Percentiles rank a stretch among this genome's conserved stretches.
phyloP scores from a whole-genome alignment of 2,113 vertebrate species.

The Tautogolabrus adspersus region DNA sequence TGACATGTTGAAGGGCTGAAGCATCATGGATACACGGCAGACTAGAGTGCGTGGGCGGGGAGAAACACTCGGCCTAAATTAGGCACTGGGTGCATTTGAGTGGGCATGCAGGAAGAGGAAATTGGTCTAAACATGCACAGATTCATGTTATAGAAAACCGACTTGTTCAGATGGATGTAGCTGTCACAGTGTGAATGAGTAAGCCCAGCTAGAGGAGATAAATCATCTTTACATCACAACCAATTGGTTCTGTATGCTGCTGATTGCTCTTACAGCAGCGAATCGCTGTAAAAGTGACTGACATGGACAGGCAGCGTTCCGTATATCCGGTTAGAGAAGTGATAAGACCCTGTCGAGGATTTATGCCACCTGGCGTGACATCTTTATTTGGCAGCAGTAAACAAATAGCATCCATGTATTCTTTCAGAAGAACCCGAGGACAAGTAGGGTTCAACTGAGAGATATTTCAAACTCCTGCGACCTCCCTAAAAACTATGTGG shows the following conservation, averaged over 20 bases:
- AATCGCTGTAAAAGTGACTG: slow-evolving; percentile 17
- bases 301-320: slow-evolving; percentile 25
- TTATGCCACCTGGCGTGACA: slow-evolving; percentile 24
- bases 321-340: slow-evolving; percentile 7
- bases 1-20: slow-evolving; percentile 32
- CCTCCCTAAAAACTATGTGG: neutral
- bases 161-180: slow-evolving; percentile 23
- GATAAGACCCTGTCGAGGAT: neutral
- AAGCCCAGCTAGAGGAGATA: slow-evolving; percentile 26
- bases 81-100: slow-evolving; percentile 51
- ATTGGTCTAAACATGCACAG: slow-evolving; percentile 40
- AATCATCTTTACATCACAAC: slow-evolving; percentile 31
- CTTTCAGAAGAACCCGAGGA: neutral
- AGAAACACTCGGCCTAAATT: slow-evolving; percentile 64
- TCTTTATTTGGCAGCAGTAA: neutral
- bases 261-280: slow-evolving; percentile 31
- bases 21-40: slow-evolving; percentile 26
- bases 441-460: neutral
- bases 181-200: slow-evolving; percentile 28
- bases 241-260: slow-evolving; percentile 43
- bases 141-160: neutral
- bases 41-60: slow-evolving; percentile 50
- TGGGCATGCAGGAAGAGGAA: slow-evolving; percentile 52
- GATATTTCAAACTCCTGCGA: neutral
- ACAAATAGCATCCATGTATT: neutral